Conservation (phyloP, 37 sponge, comb jelly and placozoan species). For the Spongilla lacustris region DNA sequence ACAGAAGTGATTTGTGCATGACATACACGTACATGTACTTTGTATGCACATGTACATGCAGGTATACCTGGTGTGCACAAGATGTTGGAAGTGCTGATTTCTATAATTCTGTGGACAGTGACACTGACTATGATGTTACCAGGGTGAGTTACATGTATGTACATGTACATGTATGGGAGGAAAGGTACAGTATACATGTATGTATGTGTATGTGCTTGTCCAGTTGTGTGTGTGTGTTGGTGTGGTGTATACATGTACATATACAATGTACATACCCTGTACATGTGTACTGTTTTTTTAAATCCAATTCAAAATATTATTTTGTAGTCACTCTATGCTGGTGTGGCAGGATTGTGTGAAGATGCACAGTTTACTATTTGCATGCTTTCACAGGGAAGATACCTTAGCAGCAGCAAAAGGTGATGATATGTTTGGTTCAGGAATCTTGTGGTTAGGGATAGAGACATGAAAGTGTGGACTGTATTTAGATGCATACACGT, state of each 20-base stretch:
- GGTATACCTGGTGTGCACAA: slow-evolving; percentile 76
- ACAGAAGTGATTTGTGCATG: not conserved
- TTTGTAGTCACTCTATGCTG: slow-evolving; percentile 65
- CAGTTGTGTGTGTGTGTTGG: not conserved
- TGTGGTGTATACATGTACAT: not conserved
- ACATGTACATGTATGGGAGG: not conserved
- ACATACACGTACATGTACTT: too few relatives aligned
- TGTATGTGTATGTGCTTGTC: not conserved
- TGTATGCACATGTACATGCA: not conserved
- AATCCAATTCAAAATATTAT: not conserved
- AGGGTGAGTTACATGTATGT: slow-evolving; percentile 32
- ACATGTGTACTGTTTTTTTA: not conserved
- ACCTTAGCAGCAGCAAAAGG: not conserved
- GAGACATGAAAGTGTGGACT: not conserved
- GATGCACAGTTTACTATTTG: slow-evolving; percentile 57
- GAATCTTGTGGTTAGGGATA: not conserved
- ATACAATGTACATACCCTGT: not conserved
- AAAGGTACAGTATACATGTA: not conserved
- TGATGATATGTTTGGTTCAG: not conserved
- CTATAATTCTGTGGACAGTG: slow-evolving; percentile 26
- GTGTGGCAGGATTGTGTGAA: slow-evolving; percentile 62
- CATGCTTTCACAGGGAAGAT: slow-evolving; percentile 36
- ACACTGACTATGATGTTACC: slow-evolving; percentile 27
- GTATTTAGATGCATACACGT: not conserved
- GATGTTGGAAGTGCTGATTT: slow-evolving; percentile 42